A percentile compares a stretch with the other conserved stretches of the same genome.
phyloP scores from a whole-genome alignment of 92 coral and sea anemone genomes.

The Muricea muricata region DNA sequence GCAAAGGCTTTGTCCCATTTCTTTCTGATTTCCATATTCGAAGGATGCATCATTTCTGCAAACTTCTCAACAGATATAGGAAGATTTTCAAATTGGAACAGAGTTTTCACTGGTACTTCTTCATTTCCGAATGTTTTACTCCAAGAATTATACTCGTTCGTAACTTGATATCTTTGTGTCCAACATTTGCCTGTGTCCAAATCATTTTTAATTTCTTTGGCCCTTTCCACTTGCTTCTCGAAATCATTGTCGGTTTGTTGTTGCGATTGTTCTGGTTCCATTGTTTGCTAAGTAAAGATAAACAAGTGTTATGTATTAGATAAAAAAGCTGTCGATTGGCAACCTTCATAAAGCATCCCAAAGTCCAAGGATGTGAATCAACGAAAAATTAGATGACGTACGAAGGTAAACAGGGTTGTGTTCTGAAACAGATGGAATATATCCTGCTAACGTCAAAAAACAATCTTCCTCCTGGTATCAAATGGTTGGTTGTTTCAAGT shows the following conservation, averaged over 20 bases:
- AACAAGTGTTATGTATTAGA: no score
- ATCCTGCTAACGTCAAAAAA: no score
- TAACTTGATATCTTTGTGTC: background rate
- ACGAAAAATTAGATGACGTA: no score
- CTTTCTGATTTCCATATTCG: background rate
- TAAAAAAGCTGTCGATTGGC: no score
- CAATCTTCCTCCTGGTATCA: no score
- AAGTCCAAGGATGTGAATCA: no score
- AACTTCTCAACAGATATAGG: conserved; percentile 41
- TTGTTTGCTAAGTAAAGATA: background rate
- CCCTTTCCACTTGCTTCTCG: background rate
- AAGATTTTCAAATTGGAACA: conserved; percentile 23
- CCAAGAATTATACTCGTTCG: background rate
- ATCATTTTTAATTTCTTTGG: background rate
- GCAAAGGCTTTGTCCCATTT: conserved; percentile 46
- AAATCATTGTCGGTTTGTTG: background rate
- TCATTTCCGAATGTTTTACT: background rate
- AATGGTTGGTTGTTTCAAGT: no score
- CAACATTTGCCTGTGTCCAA: background rate
- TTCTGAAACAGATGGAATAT: no score
- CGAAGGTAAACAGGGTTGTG: no score
- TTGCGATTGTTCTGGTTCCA: background rate
- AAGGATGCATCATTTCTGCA: conserved; percentile 26
- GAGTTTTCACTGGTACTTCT: conserved; percentile 30
- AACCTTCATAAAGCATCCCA: no score